Evolutionary conservation across 2,888 invertebrate genomes (phyloP), one percentile per base, ranked within the genome.

Genomic region (Drosophila diplacantha): DNA sequence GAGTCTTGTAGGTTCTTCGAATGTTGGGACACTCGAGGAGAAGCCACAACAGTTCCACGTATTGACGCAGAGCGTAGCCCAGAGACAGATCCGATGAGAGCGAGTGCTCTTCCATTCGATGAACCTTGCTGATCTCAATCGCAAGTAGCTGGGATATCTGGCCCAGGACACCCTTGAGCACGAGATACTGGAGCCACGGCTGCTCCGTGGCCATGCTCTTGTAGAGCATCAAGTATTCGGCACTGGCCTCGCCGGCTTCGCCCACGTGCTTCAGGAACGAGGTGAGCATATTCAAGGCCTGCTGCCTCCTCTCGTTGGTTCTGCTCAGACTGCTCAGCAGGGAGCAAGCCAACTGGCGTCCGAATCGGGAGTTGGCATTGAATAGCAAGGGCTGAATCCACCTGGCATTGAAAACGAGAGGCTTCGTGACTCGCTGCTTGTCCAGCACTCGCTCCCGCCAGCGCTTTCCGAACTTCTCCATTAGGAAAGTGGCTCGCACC

Each of bases 351-450:
- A 96, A 93, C 87, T 96, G 94, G 24, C 98, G 91, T 0, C 96
- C 96, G 69, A 96, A 92, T 51, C 96, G 91, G 0, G 97, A 97
- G 85, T 96, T 95, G 0, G 95, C 93, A 89, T 96, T 96, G 88
- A 98, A 98, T 79, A 98, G 91, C 8, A 97, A 94, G n/a, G 94
- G 94, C 73, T 95, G 94, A 63, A 98, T 90, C 98, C 98, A 98
- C 0, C 91, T 91, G 34, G 91, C 90, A 3, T 89, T 90, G 53
- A 92, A 86, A 63, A 91, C 90, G 24, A 92, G 88, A 66, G 88
- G 89, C 84, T 83, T 89, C 84, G 34, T 88, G 58, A 56, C 88
- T 46, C 46, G 85, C 56, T 54, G 88, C 75, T 70, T 85, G 44
- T 87, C 85, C 2, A 87, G 71, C 0, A 87, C 63, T 49, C 62